These are phyloP conservation scores for Ylistrum balloti DNA, from an alignment of 1,140 invertebrate genomes.

Conservation along the genomic window DNA sequence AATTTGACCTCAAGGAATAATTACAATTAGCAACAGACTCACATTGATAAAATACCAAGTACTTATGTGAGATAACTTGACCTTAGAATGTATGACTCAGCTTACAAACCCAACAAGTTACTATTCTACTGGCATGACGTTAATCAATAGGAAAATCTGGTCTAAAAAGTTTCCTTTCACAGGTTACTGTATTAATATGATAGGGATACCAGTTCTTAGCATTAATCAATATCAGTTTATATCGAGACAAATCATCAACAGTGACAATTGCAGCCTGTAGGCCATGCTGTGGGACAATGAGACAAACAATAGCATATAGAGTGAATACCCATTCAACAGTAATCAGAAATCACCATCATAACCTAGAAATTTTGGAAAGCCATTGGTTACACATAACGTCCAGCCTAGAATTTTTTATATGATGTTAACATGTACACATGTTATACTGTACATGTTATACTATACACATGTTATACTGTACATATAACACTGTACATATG, in stretches of 20 bases:
- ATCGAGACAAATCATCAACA: neutral
- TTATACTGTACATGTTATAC: too few relatives aligned
- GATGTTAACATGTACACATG: too few relatives aligned
- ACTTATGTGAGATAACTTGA: too few relatives aligned
- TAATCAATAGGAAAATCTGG: conserved; percentile 5
- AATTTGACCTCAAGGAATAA: too few relatives aligned
- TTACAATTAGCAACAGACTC: too few relatives aligned
- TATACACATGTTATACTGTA: too few relatives aligned
- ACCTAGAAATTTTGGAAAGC: too few relatives aligned
- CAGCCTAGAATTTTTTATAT: too few relatives aligned
- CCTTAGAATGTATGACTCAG: conserved; percentile 10
- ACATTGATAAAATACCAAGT: too few relatives aligned
- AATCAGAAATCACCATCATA: neutral
- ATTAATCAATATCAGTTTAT: conserved; percentile 4
- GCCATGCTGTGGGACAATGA: neutral
- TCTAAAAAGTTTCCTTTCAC: neutral
- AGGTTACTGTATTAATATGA: neutral
- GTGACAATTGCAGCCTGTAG: neutral
- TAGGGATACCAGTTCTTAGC: neutral
- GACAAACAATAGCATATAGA: neutral
- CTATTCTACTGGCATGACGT: neutral
- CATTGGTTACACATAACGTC: too few relatives aligned
- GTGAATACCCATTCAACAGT: neutral
- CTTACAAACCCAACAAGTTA: neutral
- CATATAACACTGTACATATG: too few relatives aligned